Base-by-base conservation (phyloP, 2,113 vertebrate genomes). In the Stigmatopora nigra region DNA sequence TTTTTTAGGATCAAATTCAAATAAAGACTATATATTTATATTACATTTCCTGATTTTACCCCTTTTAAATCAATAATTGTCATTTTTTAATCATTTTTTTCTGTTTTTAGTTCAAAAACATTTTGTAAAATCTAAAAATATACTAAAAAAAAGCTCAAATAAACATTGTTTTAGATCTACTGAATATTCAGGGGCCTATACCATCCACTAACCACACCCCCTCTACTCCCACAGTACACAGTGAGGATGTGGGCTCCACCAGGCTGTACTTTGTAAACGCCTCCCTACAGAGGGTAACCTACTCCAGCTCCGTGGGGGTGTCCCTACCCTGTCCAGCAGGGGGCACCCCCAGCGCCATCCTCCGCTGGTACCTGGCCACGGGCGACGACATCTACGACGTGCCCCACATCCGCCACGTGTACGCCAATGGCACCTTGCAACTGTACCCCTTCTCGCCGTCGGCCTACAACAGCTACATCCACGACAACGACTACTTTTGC, bases 251-350 rank as follows among this genome's bases (percentile, higher is more conserved):
- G 63, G 93, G 94, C 89, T 91, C 91, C 82, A 95, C 94, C 91
- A 96, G 94, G 91, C 93, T 99, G 91, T 98, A 99, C 93, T 99
- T 99, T 96, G 94, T 98, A 90, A 99, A 98, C 82, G 95, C 95
- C 88, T 97, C 97, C 79, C 81, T 98, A 87, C 97, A 98, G 91
- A 95, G 95, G 92, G 94, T 99, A 85, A 99, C 94, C 90, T 99
- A 98, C 86, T 99, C 95, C 93, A 99, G 95, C 92, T 96, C 96
- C 56, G 89, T 90, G 90, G 90, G 90, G 91, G 91, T 92, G 90
- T 96, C 95, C 90, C 93, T 99, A 90, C 96, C 96, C 92, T 99
- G 97, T 91, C 97, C 97, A 31, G 97, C 95, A 51, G 92, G 94
- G 46, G 97, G 97, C 90, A 93, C 96, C 87, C 96, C 97, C 89